Evolutionary conservation across 1,140 invertebrate species (phyloP).

Genomic region (Drosophila rhopaloa): DNA sequence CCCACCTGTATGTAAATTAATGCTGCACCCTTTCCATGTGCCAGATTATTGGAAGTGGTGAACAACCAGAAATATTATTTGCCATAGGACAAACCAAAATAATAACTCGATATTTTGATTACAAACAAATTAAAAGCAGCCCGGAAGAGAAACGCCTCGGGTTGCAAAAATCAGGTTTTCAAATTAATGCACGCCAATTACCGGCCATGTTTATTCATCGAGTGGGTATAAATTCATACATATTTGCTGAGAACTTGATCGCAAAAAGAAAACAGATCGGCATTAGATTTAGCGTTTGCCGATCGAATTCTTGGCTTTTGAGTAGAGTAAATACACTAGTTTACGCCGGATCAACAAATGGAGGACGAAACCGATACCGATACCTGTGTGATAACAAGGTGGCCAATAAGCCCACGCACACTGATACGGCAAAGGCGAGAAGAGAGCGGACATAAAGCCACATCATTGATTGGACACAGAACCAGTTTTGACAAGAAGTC

Average conservation of each 20-base stretch:
- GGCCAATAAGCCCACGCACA: conserved; percentile 37
- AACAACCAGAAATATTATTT: conserved; percentile 9
- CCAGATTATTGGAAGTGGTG: conserved; percentile 4
- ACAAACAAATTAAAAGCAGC: conserved; percentile 17
- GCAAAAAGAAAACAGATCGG: conserved; percentile 10
- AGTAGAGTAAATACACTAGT: conserved; percentile 14
- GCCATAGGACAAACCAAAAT: conserved; percentile 7
- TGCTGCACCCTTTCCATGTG: conserved; percentile 38
- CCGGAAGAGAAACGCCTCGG: conserved; percentile 35
- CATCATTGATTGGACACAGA: conserved; percentile 37
- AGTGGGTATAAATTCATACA: conserved; percentile 3
- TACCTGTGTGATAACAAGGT: conserved; percentile 39
- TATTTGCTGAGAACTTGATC: conserved; percentile 2
- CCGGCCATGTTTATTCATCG: conserved; percentile 26
- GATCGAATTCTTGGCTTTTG: conserved; percentile 14
- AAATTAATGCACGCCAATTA: conserved; percentile 24
- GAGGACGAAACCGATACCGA: conserved; percentile 26
- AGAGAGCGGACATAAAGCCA: conserved; percentile 51
- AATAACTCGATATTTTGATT: conserved; percentile 13
- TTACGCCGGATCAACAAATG: conserved; percentile 15
- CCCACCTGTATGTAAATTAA: conserved; percentile 1
- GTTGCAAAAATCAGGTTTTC: conserved; percentile 46
- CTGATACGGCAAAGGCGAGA: conserved; percentile 10
- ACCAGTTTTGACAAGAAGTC: conserved; percentile 64
- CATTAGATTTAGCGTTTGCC: conserved; percentile 10